A percentile compares a stretch with the other conserved stretches of the same genome.
Evolutionary conservation across 2,888 invertebrate species (phyloP).

Genomic region (Ischnura elegans): DNA sequence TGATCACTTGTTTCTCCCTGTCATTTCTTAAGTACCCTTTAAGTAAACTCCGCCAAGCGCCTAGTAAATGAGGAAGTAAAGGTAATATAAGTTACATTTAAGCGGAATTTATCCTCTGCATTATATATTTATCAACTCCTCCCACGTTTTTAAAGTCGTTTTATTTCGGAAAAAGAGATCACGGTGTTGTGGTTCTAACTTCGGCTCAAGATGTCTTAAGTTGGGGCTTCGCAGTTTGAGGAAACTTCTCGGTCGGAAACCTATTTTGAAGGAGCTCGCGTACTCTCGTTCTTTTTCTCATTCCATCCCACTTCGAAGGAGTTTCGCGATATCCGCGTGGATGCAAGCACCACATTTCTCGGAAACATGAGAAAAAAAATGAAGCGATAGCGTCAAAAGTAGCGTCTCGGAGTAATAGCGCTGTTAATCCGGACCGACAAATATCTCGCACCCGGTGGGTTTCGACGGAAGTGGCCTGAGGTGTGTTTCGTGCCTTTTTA

Average conservation of each 20-base stretch:
- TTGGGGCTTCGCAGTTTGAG: background rate
- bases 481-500: background rate
- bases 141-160: no score
- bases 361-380: background rate
- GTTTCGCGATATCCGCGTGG: no score
- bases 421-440: constrained; percentile 17
- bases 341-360: background rate
- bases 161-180: background rate
- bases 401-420: no score
- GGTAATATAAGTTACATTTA: no score
- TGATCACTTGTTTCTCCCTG: no score
- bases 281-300: background rate
- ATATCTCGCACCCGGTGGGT: background rate
- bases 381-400: background rate
- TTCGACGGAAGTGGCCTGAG: background rate
- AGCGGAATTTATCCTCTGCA: background rate
- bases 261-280: constrained; percentile 22
- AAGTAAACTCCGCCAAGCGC: no score
- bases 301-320: background rate
- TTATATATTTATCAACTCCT: background rate
- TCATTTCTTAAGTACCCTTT: no score
- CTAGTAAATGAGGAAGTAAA: no score
- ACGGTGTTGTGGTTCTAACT: no score
- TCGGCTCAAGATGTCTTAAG: background rate
- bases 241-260: background rate